Evolutionary conservation across 2,797 vertebrate genomes (phyloP), one percentile per base, ranked within the genome.

Genomic region (Enteromius paludinosus): DNA sequence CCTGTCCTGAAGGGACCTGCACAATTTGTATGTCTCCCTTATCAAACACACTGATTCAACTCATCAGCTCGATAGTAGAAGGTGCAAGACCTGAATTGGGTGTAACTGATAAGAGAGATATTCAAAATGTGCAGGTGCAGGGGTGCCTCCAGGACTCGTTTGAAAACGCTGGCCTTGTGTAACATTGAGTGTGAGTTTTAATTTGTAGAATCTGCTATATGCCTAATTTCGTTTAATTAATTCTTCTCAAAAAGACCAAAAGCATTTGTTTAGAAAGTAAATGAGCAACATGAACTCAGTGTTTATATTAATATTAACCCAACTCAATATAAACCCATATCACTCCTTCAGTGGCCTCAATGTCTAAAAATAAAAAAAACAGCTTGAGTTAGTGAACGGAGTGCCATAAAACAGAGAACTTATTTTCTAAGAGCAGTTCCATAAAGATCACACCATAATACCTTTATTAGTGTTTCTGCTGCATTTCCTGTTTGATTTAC

Each of bases 401-500:
- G 54, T 4, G 1, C 10, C 10, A 59, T 11, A 12, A 47, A 14
- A 45, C 65, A 41, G 12, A 69, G 5, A 45, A 9, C 41, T 45
- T 28, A 2, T 89, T 86, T 84, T 86, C 71, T 65, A 83, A 10
- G 54, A 73, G 87, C 25, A 86, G 88, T 89, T 85, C 90, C 87
- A 35, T 64, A 1, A 90, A 91, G 91, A 92, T 91, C 87, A 81
- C 90, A 92, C 93, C 91, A 91, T 83, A 91, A 92, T 90, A 93
- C 90, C 90, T 92, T 90, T 93, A 93, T 93, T 91, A 90, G 90
- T 86, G 89, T 92, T 93, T 93, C 91, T 92, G 92, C 90, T 92
- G 92, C 91, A 91, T 94, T 94, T 93, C 90, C 92, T 93, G 91
- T 91, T 90, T 92, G 91, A 94, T 94, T 94, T 92, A 90, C 90